Conservation (phyloP, 1,140 invertebrate species). For the Drosophila ficusphila region DNA sequence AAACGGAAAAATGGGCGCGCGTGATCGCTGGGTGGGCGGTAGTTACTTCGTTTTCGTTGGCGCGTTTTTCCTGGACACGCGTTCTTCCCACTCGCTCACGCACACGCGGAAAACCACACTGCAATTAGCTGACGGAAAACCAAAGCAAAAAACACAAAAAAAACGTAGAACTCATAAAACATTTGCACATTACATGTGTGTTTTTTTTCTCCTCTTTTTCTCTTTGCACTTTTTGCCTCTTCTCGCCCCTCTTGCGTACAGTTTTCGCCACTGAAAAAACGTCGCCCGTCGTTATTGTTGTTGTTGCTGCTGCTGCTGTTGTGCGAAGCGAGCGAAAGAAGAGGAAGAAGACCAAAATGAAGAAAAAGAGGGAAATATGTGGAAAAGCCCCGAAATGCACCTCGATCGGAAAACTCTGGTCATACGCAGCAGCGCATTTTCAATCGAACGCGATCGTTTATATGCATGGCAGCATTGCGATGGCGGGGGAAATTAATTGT, state of each 20-base stretch:
- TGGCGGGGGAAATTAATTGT: slow-evolving; percentile 39
- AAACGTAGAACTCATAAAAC: slow-evolving; percentile 43
- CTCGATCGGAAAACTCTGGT: slow-evolving; percentile 34
- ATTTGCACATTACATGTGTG: slow-evolving; percentile 40
- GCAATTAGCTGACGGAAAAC: slow-evolving; percentile 57
- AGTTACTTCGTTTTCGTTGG: slow-evolving; percentile 29
- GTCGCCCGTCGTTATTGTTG: slow-evolving; percentile 46
- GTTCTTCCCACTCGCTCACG: slow-evolving; percentile 14
- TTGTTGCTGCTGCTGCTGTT: slow-evolving; percentile 59
- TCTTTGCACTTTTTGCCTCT: slow-evolving; percentile 19
- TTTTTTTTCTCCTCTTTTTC: slow-evolving; percentile 18
- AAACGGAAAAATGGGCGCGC: slow-evolving; percentile 22
- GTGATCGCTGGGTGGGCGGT: slow-evolving; percentile 33
- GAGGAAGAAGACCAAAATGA: slow-evolving; percentile 59
- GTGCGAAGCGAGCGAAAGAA: slow-evolving; percentile 56
- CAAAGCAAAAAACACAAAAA: slow-evolving; percentile 31
- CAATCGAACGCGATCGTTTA: slow-evolving; percentile 36
- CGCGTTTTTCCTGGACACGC: slow-evolving; percentile 56
- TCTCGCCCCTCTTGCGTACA: slow-evolving; percentile 55
- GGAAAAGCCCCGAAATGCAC: slow-evolving; percentile 31
- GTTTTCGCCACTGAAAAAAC: slow-evolving; percentile 76
- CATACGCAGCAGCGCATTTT: slow-evolving; percentile 59
- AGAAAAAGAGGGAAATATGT: slow-evolving; percentile 43
- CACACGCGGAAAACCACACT: slow-evolving; percentile 47
- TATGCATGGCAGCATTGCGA: slow-evolving; percentile 55